Base-by-base conservation (phyloP, 2,888 invertebrate species). In the Pandemis corylana region DNA sequence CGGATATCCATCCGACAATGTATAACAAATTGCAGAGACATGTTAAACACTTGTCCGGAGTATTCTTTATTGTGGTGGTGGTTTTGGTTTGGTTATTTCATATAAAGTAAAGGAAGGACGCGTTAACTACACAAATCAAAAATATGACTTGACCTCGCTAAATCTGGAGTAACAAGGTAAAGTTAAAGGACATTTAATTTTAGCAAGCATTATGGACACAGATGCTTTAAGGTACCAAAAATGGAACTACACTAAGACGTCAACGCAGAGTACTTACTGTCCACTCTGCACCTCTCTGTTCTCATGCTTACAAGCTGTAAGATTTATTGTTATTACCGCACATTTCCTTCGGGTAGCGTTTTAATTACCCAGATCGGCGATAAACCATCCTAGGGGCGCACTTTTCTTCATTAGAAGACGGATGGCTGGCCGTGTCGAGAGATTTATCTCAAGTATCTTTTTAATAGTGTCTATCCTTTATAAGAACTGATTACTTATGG, bases 331-430 rank as follows among this genome's bases (percentile, higher is more conserved):
- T 93, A 94, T 94, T 93, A 89, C 94, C 89, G 86, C 88, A 89
- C 92, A 91, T 94, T 94, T 94, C 94, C 94, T 94, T 85, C 87
- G 93, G 92, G 94, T 90, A 93, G 94, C 94, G 93, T 94, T 94
- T 94, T 94, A 94, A 94, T 94, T 94, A 94, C 94, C 91, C 90
- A 91, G 94, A 94, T 94, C 94, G 93, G 80, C 90, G 92, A 94
- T 94, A 94, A 94, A 94, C 81, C 91, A 94, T 93, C 92, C 90
- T 85, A 87, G 85, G 90, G 90, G 92, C 93, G 92, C 93, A 94
- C 94, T 94, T 94, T 93, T 94, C 94, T 94, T 94, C 94, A 94
- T 94, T 94, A 94, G 84, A 91, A 93, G 93, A 93, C 88, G 89
- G 89, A 94, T 91, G 83, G 90, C 84, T 77, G 81, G 86, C 87